Evolutionary conservation across 2,888 invertebrate genomes (phyloP).

Genomic region (Sminthurinus aureus): DNA sequence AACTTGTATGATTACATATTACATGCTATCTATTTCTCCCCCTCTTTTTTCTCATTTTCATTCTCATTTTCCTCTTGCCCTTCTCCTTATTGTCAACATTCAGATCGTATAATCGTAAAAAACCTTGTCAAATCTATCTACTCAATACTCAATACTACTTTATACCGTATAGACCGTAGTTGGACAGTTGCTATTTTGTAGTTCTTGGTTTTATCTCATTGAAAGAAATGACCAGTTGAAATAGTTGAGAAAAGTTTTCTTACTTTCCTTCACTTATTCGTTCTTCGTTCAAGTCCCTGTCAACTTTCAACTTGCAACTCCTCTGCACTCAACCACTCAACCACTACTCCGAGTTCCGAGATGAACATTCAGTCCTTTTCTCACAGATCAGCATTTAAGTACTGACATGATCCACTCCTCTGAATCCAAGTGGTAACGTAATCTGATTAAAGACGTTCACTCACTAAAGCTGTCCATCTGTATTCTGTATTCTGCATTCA

Average conservation of each 20-base stretch:
- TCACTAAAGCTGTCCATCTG: neutral
- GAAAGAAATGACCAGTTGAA: conserved; percentile 17
- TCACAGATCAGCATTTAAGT: too few relatives aligned
- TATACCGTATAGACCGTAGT: too few relatives aligned
- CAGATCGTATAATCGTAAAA: neutral
- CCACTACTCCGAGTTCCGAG: too few relatives aligned
- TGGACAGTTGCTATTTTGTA: neutral
- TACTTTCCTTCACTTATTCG: neutral
- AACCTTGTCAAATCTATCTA: neutral
- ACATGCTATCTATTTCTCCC: neutral
- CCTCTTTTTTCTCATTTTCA: neutral
- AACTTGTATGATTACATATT: neutral
- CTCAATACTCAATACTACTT: too few relatives aligned
- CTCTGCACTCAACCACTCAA: too few relatives aligned
- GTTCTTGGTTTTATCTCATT: neutral
- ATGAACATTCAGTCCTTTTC: too few relatives aligned
- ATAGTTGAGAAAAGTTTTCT: neutral
- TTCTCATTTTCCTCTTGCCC: neutral
- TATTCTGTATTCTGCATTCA: neutral
- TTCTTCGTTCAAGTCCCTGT: too few relatives aligned
- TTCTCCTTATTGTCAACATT: neutral
- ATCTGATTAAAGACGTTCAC: conserved; percentile 30
- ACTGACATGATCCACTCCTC: too few relatives aligned
- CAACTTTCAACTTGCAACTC: too few relatives aligned
- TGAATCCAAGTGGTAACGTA: neutral